Evolutionary conservation across 2,797 vertebrate species (phyloP).

Genomic region (Pristis pectinata): DNA sequence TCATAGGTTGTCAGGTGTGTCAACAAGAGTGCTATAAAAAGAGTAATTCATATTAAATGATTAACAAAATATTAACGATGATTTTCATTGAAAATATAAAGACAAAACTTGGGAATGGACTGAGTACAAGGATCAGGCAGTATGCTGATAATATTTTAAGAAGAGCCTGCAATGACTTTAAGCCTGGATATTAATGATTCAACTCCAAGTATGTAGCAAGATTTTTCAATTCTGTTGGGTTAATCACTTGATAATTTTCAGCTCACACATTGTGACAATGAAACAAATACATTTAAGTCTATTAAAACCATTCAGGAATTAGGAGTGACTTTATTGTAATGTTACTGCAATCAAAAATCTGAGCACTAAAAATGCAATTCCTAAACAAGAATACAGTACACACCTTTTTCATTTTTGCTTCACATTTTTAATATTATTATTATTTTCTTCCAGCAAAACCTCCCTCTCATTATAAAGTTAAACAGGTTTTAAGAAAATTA

Average conservation of each 20-base stretch:
- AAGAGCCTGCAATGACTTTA: background rate
- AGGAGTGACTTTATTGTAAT: background rate
- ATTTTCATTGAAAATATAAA: background rate
- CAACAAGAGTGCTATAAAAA: background rate
- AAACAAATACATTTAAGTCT: background rate
- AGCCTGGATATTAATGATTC: background rate
- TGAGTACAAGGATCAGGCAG: background rate
- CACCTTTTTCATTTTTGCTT: background rate
- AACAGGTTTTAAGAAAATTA: background rate
- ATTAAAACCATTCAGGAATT: background rate
- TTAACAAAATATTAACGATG: background rate
- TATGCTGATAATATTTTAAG: background rate
- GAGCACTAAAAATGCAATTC: background rate
- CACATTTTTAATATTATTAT: background rate
- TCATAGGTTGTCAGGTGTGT: background rate
- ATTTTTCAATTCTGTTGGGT: background rate
- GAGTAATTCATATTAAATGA: background rate
- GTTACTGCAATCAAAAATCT: background rate
- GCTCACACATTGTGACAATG: background rate
- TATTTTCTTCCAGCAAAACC: background rate
- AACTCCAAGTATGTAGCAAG: background rate
- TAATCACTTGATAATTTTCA: slow-evolving; percentile 3
- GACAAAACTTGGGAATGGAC: background rate
- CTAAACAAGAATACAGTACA: background rate
- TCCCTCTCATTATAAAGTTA: background rate